Evolutionary conservation across 2,888 invertebrate species (phyloP).

Genomic region (Hypomecis atomaria): DNA sequence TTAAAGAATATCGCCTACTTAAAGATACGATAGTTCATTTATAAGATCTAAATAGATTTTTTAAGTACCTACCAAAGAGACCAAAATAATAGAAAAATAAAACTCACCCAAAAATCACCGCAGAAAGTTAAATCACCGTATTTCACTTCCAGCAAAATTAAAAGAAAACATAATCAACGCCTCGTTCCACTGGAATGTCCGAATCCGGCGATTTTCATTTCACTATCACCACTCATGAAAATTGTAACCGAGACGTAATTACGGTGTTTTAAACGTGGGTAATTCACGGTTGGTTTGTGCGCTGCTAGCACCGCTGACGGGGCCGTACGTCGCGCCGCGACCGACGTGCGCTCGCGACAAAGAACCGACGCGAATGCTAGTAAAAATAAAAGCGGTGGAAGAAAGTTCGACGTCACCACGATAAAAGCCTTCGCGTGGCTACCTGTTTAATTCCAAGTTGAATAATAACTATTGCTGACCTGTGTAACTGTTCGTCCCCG

Average conservation of each 20-base stretch:
- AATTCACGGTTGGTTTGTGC: constrained; percentile 69
- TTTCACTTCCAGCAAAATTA: constrained; percentile 58
- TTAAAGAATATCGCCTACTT: neutral
- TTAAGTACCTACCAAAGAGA: neutral
- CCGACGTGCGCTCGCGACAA: constrained; percentile 69
- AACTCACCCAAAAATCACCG: constrained; percentile 45
- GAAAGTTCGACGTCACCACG: constrained; percentile 76
- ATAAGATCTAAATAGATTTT: neutral
- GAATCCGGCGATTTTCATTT: constrained; percentile 47
- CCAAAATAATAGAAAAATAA: constrained; percentile 24
- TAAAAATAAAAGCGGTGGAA: constrained; percentile 70
- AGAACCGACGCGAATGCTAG: constrained; percentile 68
- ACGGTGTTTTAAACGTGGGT: constrained; percentile 53
- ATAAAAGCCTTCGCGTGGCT: constrained; percentile 71
- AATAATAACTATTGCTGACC: constrained; percentile 66
- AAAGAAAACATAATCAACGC: constrained; percentile 69
- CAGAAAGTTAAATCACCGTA: constrained; percentile 49
- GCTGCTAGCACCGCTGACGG: constrained; percentile 49
- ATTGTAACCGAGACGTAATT: constrained; percentile 52
- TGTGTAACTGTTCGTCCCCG: constrained; percentile 57
- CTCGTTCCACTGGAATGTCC: constrained; percentile 64
- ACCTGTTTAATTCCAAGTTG: constrained; percentile 65
- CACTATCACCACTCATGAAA: constrained; percentile 48
- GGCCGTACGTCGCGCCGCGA: constrained; percentile 38
- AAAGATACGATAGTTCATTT: neutral